A percentile compares a stretch with the other conserved stretches of the same genome.
These are phyloP conservation scores for Morinoia aosen DNA, from an alignment of 2,888 invertebrate species.

Conservation along the genomic window DNA sequence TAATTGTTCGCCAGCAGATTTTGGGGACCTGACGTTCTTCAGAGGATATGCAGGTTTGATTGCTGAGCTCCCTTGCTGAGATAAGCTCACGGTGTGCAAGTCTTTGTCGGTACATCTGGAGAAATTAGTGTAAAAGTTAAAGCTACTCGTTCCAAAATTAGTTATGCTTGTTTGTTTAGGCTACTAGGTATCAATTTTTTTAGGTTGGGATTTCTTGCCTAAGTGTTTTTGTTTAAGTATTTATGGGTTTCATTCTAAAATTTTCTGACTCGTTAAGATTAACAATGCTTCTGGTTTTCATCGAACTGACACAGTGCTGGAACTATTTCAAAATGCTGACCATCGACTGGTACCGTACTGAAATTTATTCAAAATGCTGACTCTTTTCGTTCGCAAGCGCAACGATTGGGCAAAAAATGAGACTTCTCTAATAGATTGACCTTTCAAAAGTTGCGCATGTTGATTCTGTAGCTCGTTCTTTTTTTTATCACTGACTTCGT, in stretches of 20 bases:
- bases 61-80: neutral
- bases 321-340: neutral
- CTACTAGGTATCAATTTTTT: neutral
- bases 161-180: neutral
- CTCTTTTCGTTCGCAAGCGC: neutral
- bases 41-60: neutral
- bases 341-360: too few species aligned
- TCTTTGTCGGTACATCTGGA: neutral
- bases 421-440: neutral
- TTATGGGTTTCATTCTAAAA: neutral
- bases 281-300: neutral
- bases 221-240: neutral
- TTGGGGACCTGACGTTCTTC: neutral
- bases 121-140: neutral
- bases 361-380: too few species aligned
- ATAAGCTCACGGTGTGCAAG: neutral
- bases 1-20: neutral
- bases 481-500: too few species aligned
- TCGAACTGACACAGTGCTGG: neutral
- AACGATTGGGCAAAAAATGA: neutral
- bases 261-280: neutral
- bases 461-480: neutral
- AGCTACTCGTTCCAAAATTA: neutral
- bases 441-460: neutral
- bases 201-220: neutral